A percentile compares a stretch with the other conserved stretches of the same genome.
These are phyloP conservation scores for Electrophaes corylata DNA, from an alignment of 2,888 invertebrate genomes.

Conservation along the genomic window DNA sequence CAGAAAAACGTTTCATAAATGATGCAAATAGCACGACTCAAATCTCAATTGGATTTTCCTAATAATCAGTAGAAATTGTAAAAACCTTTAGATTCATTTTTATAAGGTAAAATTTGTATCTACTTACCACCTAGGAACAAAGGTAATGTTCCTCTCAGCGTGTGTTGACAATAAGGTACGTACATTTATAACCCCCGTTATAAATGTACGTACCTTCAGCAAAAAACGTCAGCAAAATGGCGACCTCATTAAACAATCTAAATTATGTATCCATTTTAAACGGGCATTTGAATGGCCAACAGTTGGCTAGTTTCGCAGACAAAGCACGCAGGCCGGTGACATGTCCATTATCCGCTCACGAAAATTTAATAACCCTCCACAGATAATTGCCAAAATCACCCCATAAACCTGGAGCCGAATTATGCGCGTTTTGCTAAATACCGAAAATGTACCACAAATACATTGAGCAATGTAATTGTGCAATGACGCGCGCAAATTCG, in stretches of 20 bases:
- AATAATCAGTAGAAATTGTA: no score
- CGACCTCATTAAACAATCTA: constrained; percentile 2
- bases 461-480: constrained; percentile 11
- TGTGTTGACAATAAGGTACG: no score
- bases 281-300: neutral
- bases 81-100: no score
- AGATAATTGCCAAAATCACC: constrained; percentile 13
- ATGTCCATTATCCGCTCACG: constrained; percentile 10
- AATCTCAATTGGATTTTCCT: constrained; percentile 4
- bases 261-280: constrained; percentile 7
- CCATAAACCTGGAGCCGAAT: constrained; percentile 14
- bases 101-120: no score
- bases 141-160: no score
- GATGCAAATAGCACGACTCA: constrained; percentile 4
- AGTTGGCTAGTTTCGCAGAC: constrained; percentile 16
- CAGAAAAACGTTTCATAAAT: constrained; percentile 7
- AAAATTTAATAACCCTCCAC: constrained; percentile 18
- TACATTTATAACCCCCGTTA: no score
- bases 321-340: constrained; percentile 10
- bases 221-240: constrained; percentile 1
- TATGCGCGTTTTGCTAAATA: constrained; percentile 18
- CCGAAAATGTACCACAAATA: constrained; percentile 22
- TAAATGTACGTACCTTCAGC: no score
- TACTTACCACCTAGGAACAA: no score
- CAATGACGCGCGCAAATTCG: neutral